Evolutionary conservation across 1,140 invertebrate species (phyloP), one percentile per base, ranked within the genome.

Genomic region (Tigriopus japonicus): DNA sequence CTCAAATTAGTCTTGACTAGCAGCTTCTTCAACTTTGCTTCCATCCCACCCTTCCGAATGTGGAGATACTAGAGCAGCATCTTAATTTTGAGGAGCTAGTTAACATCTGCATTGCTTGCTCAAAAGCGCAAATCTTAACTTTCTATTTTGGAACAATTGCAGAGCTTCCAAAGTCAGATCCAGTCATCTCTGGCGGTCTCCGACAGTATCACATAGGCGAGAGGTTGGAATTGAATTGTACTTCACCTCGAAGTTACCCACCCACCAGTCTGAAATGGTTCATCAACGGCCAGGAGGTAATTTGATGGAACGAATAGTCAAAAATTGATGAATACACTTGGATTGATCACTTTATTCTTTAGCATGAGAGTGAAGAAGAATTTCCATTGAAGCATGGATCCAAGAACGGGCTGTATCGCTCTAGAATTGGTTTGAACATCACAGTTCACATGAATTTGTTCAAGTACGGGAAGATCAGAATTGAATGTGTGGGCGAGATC

Each of bases 141-240:
- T 35, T 35, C 3, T 35, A 35, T 35, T 35, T 35, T 35, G 28
- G 28, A 35, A 3, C 28, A 3, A 49, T 49, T 49, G 45, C 64
- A 66, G 65, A 66, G 40, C 62, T 68, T 1, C 68, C 68, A 1
- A 56, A 65, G 43, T 62, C 63, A 14, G 61, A 55, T 14, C 68
- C 67, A 13, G 49, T 43, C 23, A 66, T 69, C 42, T 62, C 42
- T 42, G 68, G 68, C 40, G 67, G 67, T 1, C 58, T 64, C 63
- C 42, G 35, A 23, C 62, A 63, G 6, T 69, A 68, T 62, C 61
- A 62, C 13, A 62, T 65, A 21, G 66, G 67, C 1, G 67, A 68
- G 43, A 56, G 54, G 19, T 63, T 69, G 17, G 64, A 65, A 49
- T 63, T 68, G 28, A 69, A 69, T 60, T 69, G 68, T 59, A 67